These are phyloP conservation scores for Rotaria sp. DNA, from an alignment of 2,888 invertebrate species.

Conservation along the genomic window DNA sequence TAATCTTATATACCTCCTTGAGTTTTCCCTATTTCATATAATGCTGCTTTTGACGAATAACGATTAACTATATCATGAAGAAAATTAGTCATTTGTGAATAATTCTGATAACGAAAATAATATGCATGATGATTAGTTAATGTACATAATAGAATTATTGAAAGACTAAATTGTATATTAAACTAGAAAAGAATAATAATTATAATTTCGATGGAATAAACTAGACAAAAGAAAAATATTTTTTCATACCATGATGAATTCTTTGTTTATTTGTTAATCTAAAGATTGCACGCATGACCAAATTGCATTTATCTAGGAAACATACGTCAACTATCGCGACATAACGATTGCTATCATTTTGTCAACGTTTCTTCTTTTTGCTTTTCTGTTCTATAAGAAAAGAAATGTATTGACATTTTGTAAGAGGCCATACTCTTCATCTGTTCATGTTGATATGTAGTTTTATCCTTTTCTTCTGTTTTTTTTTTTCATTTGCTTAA, in stretches of 20 bases:
- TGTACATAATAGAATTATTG: not conserved
- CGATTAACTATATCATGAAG: not conserved
- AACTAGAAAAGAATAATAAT: not conserved
- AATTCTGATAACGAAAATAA: slow-evolving; percentile 26
- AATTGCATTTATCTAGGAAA: too few relatives aligned
- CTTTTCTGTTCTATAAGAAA: not conserved
- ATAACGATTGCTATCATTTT: not conserved
- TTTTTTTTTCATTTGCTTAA: not conserved
- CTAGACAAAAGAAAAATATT: not conserved
- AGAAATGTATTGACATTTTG: not conserved
- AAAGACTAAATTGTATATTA: not conserved
- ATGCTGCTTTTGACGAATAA: slow-evolving; percentile 3
- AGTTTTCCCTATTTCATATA: slow-evolving; percentile 34
- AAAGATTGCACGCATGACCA: too few relatives aligned
- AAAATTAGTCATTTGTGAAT: slow-evolving; percentile 29
- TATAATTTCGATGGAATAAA: not conserved
- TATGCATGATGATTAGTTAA: not conserved
- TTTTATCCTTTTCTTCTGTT: not conserved
- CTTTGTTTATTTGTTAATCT: not conserved
- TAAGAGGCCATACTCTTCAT: not conserved
- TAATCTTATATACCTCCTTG: not conserved
- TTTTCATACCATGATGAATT: not conserved
- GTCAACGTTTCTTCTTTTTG: too few relatives aligned
- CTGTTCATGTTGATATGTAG: not conserved
- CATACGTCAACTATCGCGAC: not conserved